Percentiles rank a stretch among this genome's conserved stretches.
Conservation (phyloP, 2,113 vertebrate species). For the Hydropotes inermis region DNA sequence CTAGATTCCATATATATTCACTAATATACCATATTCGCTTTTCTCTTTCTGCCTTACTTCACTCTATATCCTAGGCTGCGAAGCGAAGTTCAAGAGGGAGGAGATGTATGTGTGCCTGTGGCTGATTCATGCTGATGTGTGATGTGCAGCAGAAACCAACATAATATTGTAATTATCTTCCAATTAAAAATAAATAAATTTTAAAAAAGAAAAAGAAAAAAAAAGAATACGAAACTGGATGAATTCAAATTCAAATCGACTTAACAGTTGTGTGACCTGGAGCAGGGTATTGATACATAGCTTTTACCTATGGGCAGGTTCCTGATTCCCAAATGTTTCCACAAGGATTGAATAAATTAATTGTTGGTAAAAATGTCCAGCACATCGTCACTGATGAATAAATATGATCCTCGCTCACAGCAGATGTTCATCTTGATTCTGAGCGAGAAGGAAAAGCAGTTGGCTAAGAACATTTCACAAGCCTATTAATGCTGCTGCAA, state of each 20-base stretch:
- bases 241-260: background rate
- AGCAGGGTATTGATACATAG: background rate
- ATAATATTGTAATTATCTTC: background rate
- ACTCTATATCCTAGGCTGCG: background rate
- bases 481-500: accelerated
- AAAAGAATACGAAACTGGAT: accelerated
- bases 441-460: background rate
- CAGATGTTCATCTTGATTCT: background rate
- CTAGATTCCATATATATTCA: background rate
- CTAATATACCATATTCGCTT: background rate
- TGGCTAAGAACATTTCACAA: background rate
- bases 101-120: background rate
- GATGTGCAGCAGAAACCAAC: background rate
- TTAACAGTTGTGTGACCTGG: background rate
- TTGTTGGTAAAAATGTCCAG: accelerated
- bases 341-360: background rate
- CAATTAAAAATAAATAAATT: background rate
- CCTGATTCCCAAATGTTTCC: background rate
- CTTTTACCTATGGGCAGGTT: background rate
- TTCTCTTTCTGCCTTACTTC: background rate
- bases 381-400: accelerated
- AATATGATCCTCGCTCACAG: accelerated
- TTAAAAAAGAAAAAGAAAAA: background rate
- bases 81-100: background rate
- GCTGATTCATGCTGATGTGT: background rate